Percentiles rank a stretch among this genome's conserved stretches.
phyloP scores from a whole-genome alignment of 2,888 invertebrate species.

The Tridacna gigas region DNA sequence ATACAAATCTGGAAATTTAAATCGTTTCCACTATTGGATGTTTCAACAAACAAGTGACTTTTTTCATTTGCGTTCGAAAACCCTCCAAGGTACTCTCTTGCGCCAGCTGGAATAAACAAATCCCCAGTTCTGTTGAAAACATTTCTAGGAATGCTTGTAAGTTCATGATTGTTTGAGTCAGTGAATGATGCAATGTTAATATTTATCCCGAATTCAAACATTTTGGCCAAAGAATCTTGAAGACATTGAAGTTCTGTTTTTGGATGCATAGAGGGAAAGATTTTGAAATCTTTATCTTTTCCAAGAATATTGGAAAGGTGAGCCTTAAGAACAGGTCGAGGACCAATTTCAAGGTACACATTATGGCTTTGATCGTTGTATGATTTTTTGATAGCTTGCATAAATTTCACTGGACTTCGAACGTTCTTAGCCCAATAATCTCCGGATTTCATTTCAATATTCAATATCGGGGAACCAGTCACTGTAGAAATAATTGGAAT shows the following conservation, averaged over 20 bases:
- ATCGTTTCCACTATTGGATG: background rate
- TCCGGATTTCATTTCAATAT: constrained; percentile 48
- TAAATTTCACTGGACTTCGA: constrained; percentile 68
- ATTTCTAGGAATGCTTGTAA: constrained; percentile 63
- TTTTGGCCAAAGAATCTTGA: background rate
- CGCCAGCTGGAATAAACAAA: constrained; percentile 41
- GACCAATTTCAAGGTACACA: constrained; percentile 75
- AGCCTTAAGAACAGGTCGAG: constrained; percentile 64
- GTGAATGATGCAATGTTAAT: constrained; percentile 31
- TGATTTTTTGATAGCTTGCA: constrained; percentile 61
- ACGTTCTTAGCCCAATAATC: constrained; percentile 76
- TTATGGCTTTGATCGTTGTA: constrained; percentile 41
- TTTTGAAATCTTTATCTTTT: background rate
- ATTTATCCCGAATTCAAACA: constrained; percentile 38
- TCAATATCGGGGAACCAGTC: constrained; percentile 49
- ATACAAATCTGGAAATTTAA: constrained; percentile 37
- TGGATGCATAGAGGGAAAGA: constrained; percentile 37
- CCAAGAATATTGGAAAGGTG: constrained; percentile 36
- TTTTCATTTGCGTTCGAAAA: background rate
- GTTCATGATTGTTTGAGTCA: constrained; percentile 11
- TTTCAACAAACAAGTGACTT: constrained; percentile 28
- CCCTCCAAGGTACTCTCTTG: constrained; percentile 29
- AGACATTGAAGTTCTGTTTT: constrained; percentile 18
- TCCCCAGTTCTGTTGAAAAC: constrained; percentile 56
- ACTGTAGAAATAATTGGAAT: constrained; percentile 66